A percentile compares a stretch with the other conserved stretches of the same genome.
Conservation (phyloP, 1,140 invertebrate genomes). For the Bombus huntii region DNA sequence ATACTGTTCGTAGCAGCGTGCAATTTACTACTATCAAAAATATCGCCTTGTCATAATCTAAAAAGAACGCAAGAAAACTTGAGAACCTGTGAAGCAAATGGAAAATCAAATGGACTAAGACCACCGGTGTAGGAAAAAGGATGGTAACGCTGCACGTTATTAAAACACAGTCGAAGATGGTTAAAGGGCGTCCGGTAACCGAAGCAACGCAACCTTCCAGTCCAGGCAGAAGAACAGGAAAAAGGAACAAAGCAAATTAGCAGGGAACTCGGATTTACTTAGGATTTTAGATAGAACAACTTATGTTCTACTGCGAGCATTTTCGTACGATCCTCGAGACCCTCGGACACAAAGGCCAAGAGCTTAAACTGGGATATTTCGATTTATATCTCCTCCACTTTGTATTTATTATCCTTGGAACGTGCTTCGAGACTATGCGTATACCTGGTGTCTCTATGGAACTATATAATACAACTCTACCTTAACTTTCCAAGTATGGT, state of each 20-base stretch:
- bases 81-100: neutral
- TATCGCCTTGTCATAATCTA: neutral
- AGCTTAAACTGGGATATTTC: conserved; percentile 6
- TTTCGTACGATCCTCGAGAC: neutral
- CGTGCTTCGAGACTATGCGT: neutral
- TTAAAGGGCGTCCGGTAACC: conserved; percentile 3
- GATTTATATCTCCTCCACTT: conserved; percentile 21
- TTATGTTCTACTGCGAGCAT: neutral
- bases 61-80: neutral
- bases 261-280: neutral
- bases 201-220: neutral
- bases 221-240: neutral
- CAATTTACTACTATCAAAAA: conserved; percentile 3
- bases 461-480: neutral
- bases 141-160: neutral
- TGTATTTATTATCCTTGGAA: conserved; percentile 5
- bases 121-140: too few relatives aligned
- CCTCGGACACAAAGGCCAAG: neutral
- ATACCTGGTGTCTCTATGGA: neutral
- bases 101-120: too few relatives aligned
- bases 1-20: neutral
- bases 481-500: too few relatives aligned
- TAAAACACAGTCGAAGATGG: neutral
- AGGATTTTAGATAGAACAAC: conserved; percentile 8
- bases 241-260: conserved; percentile 29